Base-by-base conservation (phyloP, 1,140 invertebrate genomes). In the Bombus confusus region DNA sequence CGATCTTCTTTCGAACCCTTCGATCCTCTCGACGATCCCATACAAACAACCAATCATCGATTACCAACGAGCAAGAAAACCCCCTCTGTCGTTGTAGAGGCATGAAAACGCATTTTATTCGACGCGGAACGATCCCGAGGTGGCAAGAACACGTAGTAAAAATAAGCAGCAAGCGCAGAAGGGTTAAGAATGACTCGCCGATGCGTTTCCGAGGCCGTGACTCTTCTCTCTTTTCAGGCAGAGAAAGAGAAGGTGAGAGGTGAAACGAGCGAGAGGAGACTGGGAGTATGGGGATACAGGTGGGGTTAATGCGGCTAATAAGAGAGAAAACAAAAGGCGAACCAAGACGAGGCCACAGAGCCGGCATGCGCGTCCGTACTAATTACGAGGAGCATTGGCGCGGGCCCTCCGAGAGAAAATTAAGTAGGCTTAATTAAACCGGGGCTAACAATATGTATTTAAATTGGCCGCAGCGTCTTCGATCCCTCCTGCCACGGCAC, bases 391-490 rank as follows among this genome's bases (percentile, higher is more conserved):
- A 87, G 88, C 91, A 92, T 92, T 90, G 91, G 91, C 90, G 90
- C 85, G 86, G 89, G 72, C 86, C 86, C 86, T 89, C 84, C 85
- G 83, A 90, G 85, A 90, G 90, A 92, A 94, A 93, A 94, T 94
- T 93, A 94, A 94, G 92, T 91, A 90, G 91, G 89, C 92, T 93
- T 94, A 94, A 94, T 94, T 94, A 94, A 93, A 92, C 88, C 91
- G 87, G 86, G 85, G 81, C 92, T 89, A 93, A 93, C 92, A 93
- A 93, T 92, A 93, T 91, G 87, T 88, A 91, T 92, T 92, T 89
- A 91, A 93, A 92, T 93, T 91, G 88, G 81, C 87, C 86, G 86
- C 87, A 88, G 83, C 87, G 75, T 86, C 79, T 88, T 88, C 69
- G 59, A 64, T 83, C 69, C 76, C 69, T 86, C 0, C 13, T 39